A percentile compares a stretch with the other conserved stretches of the same genome.
These are phyloP conservation scores for Liodrosophila aerea DNA, from an alignment of 2,888 invertebrate genomes.

Conservation along the genomic window DNA sequence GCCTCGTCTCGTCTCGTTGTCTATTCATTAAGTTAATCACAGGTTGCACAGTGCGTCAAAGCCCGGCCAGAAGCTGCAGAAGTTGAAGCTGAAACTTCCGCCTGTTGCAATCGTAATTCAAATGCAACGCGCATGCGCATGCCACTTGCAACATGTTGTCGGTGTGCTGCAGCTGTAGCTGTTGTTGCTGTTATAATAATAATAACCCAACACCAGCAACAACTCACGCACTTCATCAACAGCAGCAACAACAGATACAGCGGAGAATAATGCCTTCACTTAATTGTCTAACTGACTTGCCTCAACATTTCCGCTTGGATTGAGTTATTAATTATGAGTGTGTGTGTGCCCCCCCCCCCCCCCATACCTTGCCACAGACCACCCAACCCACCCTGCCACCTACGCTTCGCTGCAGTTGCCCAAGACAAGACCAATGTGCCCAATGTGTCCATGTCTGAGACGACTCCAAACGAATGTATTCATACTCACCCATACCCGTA, in stretches of 20 bases:
- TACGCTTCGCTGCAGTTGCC: conserved; percentile 41
- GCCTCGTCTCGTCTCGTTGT: conserved; percentile 36
- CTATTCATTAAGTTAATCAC: conserved; percentile 64
- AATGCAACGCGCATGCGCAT: conserved; percentile 36
- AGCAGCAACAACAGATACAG: neutral
- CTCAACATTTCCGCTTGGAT: conserved; percentile 75
- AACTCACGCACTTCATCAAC: conserved; percentile 47
- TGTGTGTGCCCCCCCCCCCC: conserved; percentile 2
- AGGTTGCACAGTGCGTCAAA: conserved; percentile 64
- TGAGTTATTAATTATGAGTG: conserved; percentile 77
- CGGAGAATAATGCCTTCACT: conserved; percentile 14
- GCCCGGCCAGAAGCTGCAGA: conserved; percentile 31
- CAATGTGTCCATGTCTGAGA: conserved; percentile 46
- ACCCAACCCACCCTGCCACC: conserved; percentile 1
- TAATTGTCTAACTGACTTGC: conserved; percentile 23
- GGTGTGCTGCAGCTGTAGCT: conserved; percentile 8
- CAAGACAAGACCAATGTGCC: conserved; percentile 31
- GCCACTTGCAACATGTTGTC: conserved; percentile 15
- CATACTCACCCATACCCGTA: no score
- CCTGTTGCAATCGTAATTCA: conserved; percentile 45
- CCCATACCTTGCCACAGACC: conserved; percentile 2
- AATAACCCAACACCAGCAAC: conserved; percentile 7
- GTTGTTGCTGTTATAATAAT: no score
- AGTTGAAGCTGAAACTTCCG: conserved; percentile 41
- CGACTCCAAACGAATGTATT: no score